These are phyloP conservation scores for Motacilla alba DNA, from an alignment of 2,113 vertebrate genomes.

Conservation along the genomic window DNA sequence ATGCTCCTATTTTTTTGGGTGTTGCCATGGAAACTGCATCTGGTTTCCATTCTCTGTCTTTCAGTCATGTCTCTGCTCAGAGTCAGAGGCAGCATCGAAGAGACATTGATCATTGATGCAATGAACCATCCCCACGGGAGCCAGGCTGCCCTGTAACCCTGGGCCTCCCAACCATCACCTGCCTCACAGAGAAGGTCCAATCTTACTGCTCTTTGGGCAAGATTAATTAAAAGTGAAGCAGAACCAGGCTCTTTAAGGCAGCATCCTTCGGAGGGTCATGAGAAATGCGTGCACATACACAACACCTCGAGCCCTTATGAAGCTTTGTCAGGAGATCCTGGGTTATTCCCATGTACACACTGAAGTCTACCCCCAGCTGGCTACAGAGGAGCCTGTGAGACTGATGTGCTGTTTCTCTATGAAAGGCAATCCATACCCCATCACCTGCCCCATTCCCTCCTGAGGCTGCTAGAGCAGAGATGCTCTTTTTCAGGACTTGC, in stretches of 20 bases:
- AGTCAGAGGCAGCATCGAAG: constrained; percentile 52
- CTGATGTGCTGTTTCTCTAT: not conserved
- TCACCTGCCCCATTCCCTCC: not conserved
- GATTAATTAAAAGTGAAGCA: constrained; percentile 53
- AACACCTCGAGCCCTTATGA: not conserved
- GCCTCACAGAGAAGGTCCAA: constrained; percentile 6
- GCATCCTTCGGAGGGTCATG: not conserved
- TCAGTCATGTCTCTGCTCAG: constrained; percentile 54
- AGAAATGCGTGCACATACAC: not conserved
- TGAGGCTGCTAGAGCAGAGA: not conserved
- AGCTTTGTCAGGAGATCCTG: not conserved
- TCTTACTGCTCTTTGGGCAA: not conserved
- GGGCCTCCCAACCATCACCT: not conserved
- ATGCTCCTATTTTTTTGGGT: constrained; percentile 20
- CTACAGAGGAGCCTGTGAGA: not conserved
- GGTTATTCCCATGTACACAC: not conserved
- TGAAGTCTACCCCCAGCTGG: not conserved
- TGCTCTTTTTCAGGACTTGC: not conserved
- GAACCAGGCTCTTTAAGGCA: not conserved
- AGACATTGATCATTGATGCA: constrained; percentile 70
- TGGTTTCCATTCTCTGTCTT: constrained; percentile 67
- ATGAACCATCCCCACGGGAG: constrained; percentile 28
- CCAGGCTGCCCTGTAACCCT: constrained; percentile 10
- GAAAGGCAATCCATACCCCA: not conserved
- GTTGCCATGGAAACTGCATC: constrained; percentile 78